phyloP scores from a whole-genome alignment of 2,888 invertebrate genomes.

The Machimus atricapillus region DNA sequence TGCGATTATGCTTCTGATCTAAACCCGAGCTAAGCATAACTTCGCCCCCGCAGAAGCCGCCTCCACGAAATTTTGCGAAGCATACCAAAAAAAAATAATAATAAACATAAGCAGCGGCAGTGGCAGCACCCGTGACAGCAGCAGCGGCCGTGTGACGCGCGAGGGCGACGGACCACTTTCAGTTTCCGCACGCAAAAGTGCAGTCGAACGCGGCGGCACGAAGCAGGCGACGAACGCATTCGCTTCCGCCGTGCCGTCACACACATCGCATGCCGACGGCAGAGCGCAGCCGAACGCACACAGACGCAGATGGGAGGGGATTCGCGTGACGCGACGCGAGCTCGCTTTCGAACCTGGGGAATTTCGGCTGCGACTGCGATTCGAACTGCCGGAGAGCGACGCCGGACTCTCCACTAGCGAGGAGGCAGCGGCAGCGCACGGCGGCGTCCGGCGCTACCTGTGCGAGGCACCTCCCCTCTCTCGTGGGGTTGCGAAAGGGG shows the following conservation, averaged over 20 bases:
- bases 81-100: not conserved
- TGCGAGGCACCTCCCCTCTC: conserved; percentile 23
- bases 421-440: not conserved
- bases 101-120: not conserved
- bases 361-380: not conserved
- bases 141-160: not conserved
- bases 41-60: no score
- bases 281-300: not conserved
- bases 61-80: not conserved
- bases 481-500: conserved; percentile 7
- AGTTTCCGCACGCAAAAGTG: conserved; percentile 32
- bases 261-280: not conserved
- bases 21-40: no score
- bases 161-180: conserved; percentile 15
- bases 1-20: no score
- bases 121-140: not conserved
- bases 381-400: not conserved
- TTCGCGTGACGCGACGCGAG: not conserved
- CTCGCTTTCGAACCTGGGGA: not conserved
- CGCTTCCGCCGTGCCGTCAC: not conserved
- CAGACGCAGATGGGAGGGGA: conserved; percentile 25
- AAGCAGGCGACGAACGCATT: not conserved
- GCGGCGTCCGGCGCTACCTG: not conserved
- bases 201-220: not conserved
- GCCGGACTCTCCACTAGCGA: not conserved